These are phyloP conservation scores for Brachyhypopomus gauderio DNA, from an alignment of 2,113 vertebrate species.

Conservation along the genomic window DNA sequence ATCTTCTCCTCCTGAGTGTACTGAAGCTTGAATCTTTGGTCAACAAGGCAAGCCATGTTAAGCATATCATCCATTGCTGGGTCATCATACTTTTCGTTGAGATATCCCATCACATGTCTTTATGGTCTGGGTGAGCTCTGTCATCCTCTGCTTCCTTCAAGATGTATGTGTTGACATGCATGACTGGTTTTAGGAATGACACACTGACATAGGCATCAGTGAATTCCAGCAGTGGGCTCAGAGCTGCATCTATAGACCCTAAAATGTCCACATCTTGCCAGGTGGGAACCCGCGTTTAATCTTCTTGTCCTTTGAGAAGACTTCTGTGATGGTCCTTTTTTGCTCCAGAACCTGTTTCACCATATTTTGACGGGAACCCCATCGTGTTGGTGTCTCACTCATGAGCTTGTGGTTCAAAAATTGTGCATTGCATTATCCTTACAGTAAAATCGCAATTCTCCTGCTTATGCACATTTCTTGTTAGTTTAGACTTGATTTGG, in stretches of 20 bases:
- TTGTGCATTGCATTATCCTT: no score
- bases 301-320: constrained; percentile 13
- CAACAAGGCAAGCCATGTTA: constrained; percentile 24
- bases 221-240: no score
- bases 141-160: constrained; percentile 3
- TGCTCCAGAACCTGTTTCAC: constrained; percentile 1
- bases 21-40: no score
- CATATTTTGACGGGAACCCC: constrained; percentile 7
- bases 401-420: constrained; percentile 13
- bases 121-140: constrained; percentile 18
- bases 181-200: no score
- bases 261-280: no score
- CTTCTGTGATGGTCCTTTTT: constrained; percentile 16
- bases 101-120: constrained; percentile 33
- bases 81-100: constrained; percentile 16
- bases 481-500: no score
- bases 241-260: no score
- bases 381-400: constrained; percentile 25
- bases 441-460: no score
- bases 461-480: no score
- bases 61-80: constrained; percentile 3
- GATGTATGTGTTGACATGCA: neutral
- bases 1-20: no score
- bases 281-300: neutral
- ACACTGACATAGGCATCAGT: no score